Evolutionary conservation across 1,140 invertebrate species (phyloP).

Genomic region (Trichonephila inaurata): DNA sequence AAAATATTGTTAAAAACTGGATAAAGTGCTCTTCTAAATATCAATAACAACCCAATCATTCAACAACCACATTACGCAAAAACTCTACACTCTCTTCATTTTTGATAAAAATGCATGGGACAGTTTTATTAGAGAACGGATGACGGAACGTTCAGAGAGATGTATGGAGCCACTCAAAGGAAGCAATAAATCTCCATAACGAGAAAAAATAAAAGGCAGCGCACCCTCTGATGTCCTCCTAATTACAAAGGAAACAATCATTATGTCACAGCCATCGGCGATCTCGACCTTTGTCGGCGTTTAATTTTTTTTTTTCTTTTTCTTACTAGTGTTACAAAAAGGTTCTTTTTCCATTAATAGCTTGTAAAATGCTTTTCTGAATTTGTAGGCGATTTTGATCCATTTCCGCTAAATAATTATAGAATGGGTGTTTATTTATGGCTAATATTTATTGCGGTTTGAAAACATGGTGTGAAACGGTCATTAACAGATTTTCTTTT

Average conservation of each 20-base stretch:
- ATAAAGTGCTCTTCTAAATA: too few species aligned
- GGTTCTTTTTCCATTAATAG: background rate
- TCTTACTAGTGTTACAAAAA: too few species aligned
- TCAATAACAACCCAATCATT: too few species aligned
- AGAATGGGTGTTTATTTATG: too few species aligned
- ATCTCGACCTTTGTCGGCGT: background rate
- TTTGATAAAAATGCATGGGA: background rate
- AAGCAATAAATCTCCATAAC: constrained; percentile 35
- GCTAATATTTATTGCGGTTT: too few species aligned
- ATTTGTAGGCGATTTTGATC: too few species aligned
- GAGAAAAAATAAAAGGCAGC: constrained; percentile 2
- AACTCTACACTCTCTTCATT: background rate
- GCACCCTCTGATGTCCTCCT: background rate
- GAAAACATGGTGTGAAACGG: too few species aligned
- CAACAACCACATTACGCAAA: too few species aligned
- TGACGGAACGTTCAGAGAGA: background rate
- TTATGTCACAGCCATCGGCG: background rate
- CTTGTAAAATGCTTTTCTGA: background rate
- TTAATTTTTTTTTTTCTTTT: background rate
- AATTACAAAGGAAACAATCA: constrained; percentile 34
- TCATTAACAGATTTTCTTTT: too few species aligned
- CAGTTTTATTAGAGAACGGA: background rate
- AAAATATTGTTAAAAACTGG: too few species aligned
- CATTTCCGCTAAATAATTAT: too few species aligned
- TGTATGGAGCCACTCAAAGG: constrained; percentile 9